Conservation (phyloP, 2,113 vertebrate species). For the Tyto alba region DNA sequence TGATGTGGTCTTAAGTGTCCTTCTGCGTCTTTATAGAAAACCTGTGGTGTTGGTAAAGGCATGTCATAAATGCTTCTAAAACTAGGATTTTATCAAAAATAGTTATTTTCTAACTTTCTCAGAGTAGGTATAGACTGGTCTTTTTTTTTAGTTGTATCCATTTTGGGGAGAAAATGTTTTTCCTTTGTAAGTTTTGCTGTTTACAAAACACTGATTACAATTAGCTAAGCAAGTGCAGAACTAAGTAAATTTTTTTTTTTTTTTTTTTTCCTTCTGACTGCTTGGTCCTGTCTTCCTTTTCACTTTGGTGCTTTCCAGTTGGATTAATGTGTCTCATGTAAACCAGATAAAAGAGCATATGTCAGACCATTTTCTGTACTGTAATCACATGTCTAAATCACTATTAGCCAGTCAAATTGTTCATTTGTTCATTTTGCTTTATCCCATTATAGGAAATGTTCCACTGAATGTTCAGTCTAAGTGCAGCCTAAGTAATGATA, state of each 20-base stretch:
- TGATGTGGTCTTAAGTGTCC: neutral
- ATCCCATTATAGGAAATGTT: constrained; percentile 59
- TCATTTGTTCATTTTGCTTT: neutral
- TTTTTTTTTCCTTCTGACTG: neutral
- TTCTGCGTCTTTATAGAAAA: neutral
- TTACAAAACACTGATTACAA: neutral
- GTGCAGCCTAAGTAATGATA: constrained; percentile 43
- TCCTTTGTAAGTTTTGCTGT: neutral
- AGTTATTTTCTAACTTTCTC: neutral
- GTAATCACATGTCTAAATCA: constrained; percentile 62
- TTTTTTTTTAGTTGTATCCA: neutral
- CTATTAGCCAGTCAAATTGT: constrained; percentile 61
- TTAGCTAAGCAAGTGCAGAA: neutral
- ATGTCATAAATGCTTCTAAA: neutral
- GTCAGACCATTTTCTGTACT: constrained; percentile 57
- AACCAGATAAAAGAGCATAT: constrained; percentile 61
- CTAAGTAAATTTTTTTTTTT: neutral
- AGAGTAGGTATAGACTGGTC: neutral
- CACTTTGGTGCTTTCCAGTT: constrained; percentile 8
- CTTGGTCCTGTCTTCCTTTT: neutral
- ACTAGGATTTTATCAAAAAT: neutral
- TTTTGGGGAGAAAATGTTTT: neutral
- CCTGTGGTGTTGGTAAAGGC: neutral
- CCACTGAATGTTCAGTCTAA: constrained; percentile 43
- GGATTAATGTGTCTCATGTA: constrained; percentile 48